Evolutionary conservation across 2,888 invertebrate species (phyloP).

Genomic region (Copidosoma aretas): DNA sequence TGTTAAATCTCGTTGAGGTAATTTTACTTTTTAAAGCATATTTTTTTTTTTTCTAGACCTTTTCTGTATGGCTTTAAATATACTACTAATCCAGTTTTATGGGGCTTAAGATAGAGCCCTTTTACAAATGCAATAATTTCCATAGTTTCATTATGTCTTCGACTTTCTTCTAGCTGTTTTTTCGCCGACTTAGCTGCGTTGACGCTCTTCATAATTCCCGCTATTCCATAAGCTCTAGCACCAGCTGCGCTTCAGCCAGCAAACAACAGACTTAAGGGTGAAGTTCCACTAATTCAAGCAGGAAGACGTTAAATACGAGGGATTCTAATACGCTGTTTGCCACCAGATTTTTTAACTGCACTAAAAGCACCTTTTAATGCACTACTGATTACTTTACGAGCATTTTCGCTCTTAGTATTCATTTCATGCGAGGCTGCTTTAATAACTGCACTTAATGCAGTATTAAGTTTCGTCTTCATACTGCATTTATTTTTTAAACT

Average conservation of each 20-base stretch:
- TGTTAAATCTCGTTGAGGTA: not conserved
- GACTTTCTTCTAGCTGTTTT: not conserved
- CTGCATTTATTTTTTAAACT: not conserved
- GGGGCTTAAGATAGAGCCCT: not conserved
- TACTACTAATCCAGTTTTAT: too few species aligned
- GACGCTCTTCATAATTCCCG: not conserved
- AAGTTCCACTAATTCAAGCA: not conserved
- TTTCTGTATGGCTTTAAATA: too few species aligned
- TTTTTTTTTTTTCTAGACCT: conserved; percentile 6
- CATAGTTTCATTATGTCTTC: conserved; percentile 1
- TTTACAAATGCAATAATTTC: not conserved
- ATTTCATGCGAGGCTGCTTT: not conserved
- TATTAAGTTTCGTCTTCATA: not conserved
- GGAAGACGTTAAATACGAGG: not conserved
- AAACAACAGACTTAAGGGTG: not conserved
- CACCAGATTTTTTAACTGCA: not conserved
- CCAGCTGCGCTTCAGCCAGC: conserved; percentile 1
- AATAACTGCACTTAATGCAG: not conserved
- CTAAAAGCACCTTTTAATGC: too few species aligned
- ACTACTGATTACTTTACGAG: not conserved
- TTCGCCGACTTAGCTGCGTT: not conserved
- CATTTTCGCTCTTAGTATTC: not conserved
- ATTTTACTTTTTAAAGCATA: not conserved
- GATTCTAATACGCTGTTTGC: not conserved
- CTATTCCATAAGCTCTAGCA: not conserved